Base-by-base conservation (phyloP, 2,888 invertebrate genomes). In the Gymnocheta viridis region DNA sequence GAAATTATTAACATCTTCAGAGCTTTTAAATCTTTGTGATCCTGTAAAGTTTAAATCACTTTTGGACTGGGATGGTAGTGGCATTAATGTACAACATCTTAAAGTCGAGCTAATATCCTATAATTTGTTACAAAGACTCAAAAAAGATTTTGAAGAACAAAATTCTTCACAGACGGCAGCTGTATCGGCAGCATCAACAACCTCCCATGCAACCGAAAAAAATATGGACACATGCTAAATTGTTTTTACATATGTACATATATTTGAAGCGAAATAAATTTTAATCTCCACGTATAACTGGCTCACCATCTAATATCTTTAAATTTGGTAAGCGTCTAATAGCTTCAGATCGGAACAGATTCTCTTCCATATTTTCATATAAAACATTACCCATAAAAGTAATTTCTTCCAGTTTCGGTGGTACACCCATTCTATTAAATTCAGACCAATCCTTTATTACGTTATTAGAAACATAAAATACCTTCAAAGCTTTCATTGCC, bases 401-500 rank as follows among this genome's bases (percentile, higher is more conserved):
- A 0, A 98, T 92, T 87, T 98, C 98, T 90, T 96, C 94, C 2
- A 97, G 91, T 41, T 93, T 93, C 0, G 95, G 94, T 27, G 96
- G 92, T 83, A 96, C 95, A 92, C 94, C 95, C 3, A 98, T 92
- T 88, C 97, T 96, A 89, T 94, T 95, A 88, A 98, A 97, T 91
- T 98, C 98, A 0, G 93, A 93, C 97, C 97, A 97, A 86, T 98
- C 98, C 90, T 97, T 97, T 0, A 98, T 95, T 29, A 95, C 90
- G 89, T 97, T 97, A 87, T 97, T 96, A 27, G 96, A 95, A 93
- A 97, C 95, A 87, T 96, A 96, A 1, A 97, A 92, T 0, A 98
- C 96, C 90, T 94, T 96, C 0, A 98, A 91, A 76, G 95, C 97
- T 89, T 96, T 96, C 87, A 98, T 93, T 0, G 94, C 95, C 66